A percentile compares a stretch with the other conserved stretches of the same genome.
phyloP scores from a whole-genome alignment of 2,113 vertebrate genomes.

The Arvicanthis niloticus region DNA sequence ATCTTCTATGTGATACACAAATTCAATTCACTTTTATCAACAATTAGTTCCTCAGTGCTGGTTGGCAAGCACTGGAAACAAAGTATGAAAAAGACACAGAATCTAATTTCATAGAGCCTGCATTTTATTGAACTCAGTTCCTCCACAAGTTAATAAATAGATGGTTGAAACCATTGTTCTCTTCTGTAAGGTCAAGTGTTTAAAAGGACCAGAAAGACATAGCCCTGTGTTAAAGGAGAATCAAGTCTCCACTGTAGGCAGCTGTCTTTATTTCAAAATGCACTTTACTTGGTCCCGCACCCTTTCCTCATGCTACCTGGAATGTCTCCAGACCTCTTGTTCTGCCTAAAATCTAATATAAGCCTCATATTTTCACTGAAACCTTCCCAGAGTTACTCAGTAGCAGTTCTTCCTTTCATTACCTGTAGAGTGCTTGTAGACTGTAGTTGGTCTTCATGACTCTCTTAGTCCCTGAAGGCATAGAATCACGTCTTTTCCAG shows the following conservation, averaged over 20 bases:
- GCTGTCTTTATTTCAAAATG: slow-evolving; percentile 39
- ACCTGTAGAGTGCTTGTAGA: neutral
- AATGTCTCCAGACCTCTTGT: neutral
- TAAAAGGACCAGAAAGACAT: neutral
- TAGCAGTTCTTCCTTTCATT: neutral
- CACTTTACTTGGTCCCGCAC: neutral
- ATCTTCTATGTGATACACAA: neutral
- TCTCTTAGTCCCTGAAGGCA: neutral
- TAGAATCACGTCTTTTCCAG: neutral
- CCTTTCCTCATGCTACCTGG: neutral
- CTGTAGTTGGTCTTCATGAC: neutral
- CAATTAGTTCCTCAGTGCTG: neutral
- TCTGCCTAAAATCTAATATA: neutral
- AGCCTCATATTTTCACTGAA: neutral
- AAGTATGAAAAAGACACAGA: neutral
- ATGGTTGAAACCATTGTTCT: neutral
- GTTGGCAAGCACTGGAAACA: neutral
- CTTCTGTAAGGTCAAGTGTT: neutral
- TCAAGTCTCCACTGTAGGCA: neutral
- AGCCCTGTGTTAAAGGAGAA: neutral
- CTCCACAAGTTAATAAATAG: slow-evolving; percentile 1
- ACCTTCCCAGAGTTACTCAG: neutral
- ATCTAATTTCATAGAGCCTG: neutral
- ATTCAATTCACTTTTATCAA: neutral
- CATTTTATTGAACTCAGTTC: neutral